Evolutionary conservation across 2,797 vertebrate genomes (phyloP).

Genomic region (Pipistrellus nathusii): DNA sequence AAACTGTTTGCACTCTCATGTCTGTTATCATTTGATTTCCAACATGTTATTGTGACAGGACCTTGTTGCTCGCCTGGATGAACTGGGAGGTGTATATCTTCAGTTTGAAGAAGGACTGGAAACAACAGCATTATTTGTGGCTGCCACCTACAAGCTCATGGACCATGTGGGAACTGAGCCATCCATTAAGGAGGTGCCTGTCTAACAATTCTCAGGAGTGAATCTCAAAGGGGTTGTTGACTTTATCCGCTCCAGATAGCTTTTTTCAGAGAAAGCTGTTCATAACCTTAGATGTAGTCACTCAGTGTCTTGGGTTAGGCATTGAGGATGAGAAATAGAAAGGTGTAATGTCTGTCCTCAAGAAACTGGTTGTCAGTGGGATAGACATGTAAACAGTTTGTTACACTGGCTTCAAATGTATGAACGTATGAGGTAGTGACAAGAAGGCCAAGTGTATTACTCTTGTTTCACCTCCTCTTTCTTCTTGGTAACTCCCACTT

Average conservation of each 20-base stretch:
- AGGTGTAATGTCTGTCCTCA: neutral
- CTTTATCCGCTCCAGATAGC: neutral
- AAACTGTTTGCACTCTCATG: neutral
- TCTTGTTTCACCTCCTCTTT: neutral
- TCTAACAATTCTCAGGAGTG: neutral
- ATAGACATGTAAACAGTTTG: neutral
- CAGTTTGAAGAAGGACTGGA: constrained; percentile 99
- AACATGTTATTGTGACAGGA: constrained; percentile 88
- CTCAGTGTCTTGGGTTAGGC: neutral
- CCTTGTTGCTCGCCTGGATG: constrained; percentile 96
- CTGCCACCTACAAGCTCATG: constrained; percentile 95
- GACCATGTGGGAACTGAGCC: constrained; percentile 97
- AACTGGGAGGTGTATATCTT: constrained; percentile 96
- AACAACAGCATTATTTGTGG: constrained; percentile 95
- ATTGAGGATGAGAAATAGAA: constrained; percentile 25
- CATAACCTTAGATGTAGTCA: neutral
- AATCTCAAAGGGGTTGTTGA: neutral
- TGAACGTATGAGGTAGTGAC: neutral
- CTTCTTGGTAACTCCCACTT: neutral
- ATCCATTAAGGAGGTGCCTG: constrained; percentile 94
- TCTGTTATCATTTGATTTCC: neutral
- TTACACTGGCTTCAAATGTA: neutral
- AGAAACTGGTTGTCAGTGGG: neutral
- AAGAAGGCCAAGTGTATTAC: neutral
- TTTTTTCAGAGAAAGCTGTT: constrained; percentile 36